Base-by-base conservation (phyloP, 2,797 vertebrate genomes). In the Botia almorhae region DNA sequence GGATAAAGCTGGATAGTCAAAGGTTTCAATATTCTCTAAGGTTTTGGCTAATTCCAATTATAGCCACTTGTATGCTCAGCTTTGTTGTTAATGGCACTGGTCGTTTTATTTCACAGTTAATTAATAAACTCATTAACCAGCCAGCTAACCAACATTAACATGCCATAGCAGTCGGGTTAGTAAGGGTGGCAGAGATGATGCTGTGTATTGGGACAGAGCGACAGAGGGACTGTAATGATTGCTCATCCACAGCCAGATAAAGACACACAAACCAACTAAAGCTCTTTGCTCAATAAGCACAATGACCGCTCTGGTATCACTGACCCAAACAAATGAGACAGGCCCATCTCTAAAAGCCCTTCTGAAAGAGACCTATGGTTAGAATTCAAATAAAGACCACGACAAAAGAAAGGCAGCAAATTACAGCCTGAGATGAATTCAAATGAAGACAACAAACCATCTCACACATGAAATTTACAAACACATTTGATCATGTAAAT, bases 131-230 rank as follows among this genome's bases (percentile, higher is more conserved):
- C 73, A 51, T 51, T 50, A 64, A 48, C 68, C 80, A 43, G n/a
- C 2, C 39, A 23, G 10, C 63, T 67, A 68, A 53, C 50, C 12
- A 55, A 13, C 39, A 56, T 4, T 17, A 43, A 64, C 36, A 51
- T 68, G n/a, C 85, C 69, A 80, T 84, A 85, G 76, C 84, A 85
- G 73, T 10, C 72, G 78, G 72, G 75, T 75, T 76, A 81, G 36
- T 76, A 56, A 64, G 6, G 13, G 33, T 74, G 21, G 65, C 55
- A 63, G 77, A 73, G 82, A 69, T 78, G 8, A 67, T n/a, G 33
- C 1, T 1, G n/a, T 72, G 67, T 78, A 39, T 48, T 55, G 61
- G 14, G 26, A 29, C 13, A 61, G 26, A 13, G 11, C 12, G 26
- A 11, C 13, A 69, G 12, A 63, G 43, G 67, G 6, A 29, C 3